Evolutionary conservation across 2,797 vertebrate genomes (phyloP).

Genomic region (Rhadinocentrus ornatus): DNA sequence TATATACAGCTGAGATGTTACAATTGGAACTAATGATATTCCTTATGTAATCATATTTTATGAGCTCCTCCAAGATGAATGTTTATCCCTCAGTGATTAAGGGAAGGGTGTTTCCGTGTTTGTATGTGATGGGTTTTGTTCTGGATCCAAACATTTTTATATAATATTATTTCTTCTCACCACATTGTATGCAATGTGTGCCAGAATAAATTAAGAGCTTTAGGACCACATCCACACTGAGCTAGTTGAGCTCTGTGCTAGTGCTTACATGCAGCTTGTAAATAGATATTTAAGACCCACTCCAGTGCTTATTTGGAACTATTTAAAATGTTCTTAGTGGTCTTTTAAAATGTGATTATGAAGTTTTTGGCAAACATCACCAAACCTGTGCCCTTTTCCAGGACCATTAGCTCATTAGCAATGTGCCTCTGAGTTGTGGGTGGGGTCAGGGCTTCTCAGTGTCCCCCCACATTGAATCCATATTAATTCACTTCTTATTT

Average conservation of each 20-base stretch:
- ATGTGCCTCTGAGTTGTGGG: too few relatives aligned
- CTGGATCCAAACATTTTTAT: constrained; percentile 1
- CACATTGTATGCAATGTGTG: background rate
- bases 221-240: background rate
- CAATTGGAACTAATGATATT: constrained; percentile 3
- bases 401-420: too few relatives aligned
- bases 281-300: too few relatives aligned
- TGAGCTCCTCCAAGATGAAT: constrained; percentile 1
- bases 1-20: constrained; percentile 12
- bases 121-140: constrained; percentile 1
- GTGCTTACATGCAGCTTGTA: too few relatives aligned
- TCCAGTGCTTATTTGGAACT: too few relatives aligned
- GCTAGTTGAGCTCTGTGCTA: background rate
- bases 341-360: too few relatives aligned
- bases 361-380: too few relatives aligned
- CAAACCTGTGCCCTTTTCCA: too few relatives aligned
- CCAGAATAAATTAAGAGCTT: background rate
- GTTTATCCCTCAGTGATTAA: constrained; percentile 1
- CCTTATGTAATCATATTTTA: constrained; percentile 5
- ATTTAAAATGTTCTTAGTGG: too few relatives aligned
- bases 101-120: background rate
- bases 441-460: too few relatives aligned
- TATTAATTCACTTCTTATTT: too few relatives aligned
- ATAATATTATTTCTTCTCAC: background rate
- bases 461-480: too few relatives aligned